Evolutionary conservation across 2,113 vertebrate species (phyloP), one percentile per base, ranked within the genome.

Genomic region (Dicentrarchus labrax): DNA sequence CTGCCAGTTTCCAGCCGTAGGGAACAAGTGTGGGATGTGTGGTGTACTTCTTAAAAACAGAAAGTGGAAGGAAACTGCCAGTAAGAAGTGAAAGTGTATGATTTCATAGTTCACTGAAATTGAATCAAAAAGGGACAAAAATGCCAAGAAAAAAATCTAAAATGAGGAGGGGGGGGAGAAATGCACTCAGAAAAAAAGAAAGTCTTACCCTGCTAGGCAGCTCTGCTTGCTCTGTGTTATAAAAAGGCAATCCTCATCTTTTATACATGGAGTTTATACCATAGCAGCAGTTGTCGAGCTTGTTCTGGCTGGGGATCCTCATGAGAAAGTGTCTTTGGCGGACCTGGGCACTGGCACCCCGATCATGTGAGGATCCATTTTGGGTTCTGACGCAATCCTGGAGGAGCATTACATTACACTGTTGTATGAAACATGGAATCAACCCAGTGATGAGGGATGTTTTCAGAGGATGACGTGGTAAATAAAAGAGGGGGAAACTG

Each of bases 71-170:
- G 78, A 86, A 92, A 82, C 65, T 80, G 75, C 76, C 76, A 75
- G 64, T 50, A 43, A 71, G 43, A 66, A 70, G 45, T 51, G 64
- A 83, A 69, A 85, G 76, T 80, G 62, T 89, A 88, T 90, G 86
- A 92, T 92, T 93, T 89, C 83, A 94, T 83, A 84, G 83, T 85
- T 82, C 76, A 74, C 72, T 88, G 83, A 83, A 90, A 89, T 39
- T 57, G 65, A 83, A 73, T 80, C 8, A 82, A 87, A 88, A 60
- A 6, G 22, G 69, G 53, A 64, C 48, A 81, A 62, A 86, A 90
- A 84, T 78, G 70, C 69, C 72, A 76, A 10, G 11, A 64, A 66
- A 30, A 30, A 82, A 80, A 80, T 76, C 61, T 30, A 30, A 70
- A 76, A 78, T 7, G 22, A 56, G 43, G 30, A 30, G 30, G 30